A percentile compares a stretch with the other conserved stretches of the same genome.
Conservation (phyloP, 2,797 vertebrate genomes). For the Euthynnus affinis region DNA sequence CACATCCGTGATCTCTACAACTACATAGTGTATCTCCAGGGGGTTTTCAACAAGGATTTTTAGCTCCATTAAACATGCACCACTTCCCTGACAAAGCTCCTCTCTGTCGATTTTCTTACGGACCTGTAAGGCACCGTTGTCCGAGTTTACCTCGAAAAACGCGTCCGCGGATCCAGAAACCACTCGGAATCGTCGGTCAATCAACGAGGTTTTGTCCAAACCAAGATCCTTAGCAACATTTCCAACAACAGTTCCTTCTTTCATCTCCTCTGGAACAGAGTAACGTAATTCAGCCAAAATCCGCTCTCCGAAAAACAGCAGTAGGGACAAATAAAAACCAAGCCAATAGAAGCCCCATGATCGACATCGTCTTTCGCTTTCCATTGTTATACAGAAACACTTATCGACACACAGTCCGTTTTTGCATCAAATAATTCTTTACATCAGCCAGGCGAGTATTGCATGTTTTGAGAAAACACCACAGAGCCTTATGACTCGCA, state of each 20-base stretch:
- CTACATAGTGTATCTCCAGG: constrained; percentile 85
- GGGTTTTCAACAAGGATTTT: constrained; percentile 86
- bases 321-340: constrained; percentile 45
- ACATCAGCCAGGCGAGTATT: not conserved
- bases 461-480: not conserved
- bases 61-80: constrained; percentile 77
- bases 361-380: not conserved
- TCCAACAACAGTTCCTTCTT: constrained; percentile 85
- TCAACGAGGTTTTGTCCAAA: constrained; percentile 78
- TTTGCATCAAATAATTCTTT: not conserved
- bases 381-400: not conserved
- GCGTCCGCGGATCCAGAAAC: constrained; percentile 71
- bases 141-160: constrained; percentile 80
- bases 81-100: constrained; percentile 71
- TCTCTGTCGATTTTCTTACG: constrained; percentile 82
- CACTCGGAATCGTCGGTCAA: constrained; percentile 81
- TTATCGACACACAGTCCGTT: too few species aligned
- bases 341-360: not conserved
- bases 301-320: constrained; percentile 51
- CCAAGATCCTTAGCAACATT: constrained; percentile 87
- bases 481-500: not conserved
- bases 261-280: constrained; percentile 84
- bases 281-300: constrained; percentile 82
- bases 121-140: constrained; percentile 82
- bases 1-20: constrained; percentile 85